Base-by-base conservation (phyloP, 1,140 invertebrate genomes). In the Gonioctena quinquepunctata region DNA sequence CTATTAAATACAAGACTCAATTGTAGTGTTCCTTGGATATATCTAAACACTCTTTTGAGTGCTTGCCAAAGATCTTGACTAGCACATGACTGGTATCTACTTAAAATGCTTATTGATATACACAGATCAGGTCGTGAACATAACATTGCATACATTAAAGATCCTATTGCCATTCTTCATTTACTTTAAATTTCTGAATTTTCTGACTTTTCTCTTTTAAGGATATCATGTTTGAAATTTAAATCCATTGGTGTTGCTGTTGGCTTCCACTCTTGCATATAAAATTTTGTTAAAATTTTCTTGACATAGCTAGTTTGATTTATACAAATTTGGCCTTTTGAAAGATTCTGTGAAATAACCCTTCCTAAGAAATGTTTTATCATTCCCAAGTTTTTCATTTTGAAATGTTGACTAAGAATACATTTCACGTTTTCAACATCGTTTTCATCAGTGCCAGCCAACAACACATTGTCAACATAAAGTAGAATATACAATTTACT, bases 121-220 rank as follows among this genome's bases (percentile, higher is more conserved):
- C 71, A 70, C 52, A 73, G 63, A 62, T 72, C 71, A 22, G 67
- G 72, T 63, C 65, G 49, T 2, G 68, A 49, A 59, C 68, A 65
- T 19, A 70, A 27, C 68, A 68, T 70, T 13, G 68, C 68, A 66
- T 70, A 73, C 72, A 73, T 73, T 28, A 70, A 54, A 16, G 48
- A 67, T 13, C 72, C 68, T 28, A 73, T 70, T 49, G 61, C 54
- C 23, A 49, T 60, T 56, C 72, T 60, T 33, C 68, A 73, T 13
- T 68, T 70, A 11, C 49, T 63, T 68, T 70, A 68, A 1, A 73
- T 26, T 22, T 70, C 60, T 33, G n/a, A 23, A 66, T 23, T 70
- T 54, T 70, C 67, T 23, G 59, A 27, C n/a, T 27, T 27, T 13
- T 28, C 23, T 16, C 59, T 26, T 61, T 61, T 61, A 13, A 61